Conservation (phyloP, 2,888 invertebrate species). For the Frankliniella fusca region DNA sequence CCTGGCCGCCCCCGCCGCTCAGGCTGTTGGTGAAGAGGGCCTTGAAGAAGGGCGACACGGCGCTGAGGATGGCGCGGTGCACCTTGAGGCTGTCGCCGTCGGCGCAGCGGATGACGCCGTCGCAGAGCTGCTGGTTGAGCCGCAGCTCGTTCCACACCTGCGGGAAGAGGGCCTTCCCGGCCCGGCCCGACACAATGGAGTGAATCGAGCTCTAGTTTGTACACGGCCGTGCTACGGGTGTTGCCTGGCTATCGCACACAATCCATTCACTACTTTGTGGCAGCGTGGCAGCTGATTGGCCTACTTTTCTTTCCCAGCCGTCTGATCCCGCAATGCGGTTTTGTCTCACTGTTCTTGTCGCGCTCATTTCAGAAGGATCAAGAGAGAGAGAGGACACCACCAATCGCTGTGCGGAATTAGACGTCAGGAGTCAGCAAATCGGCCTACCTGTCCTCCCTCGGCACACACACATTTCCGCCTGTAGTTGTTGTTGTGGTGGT, state of each 20-base stretch:
- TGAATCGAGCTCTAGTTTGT: too few species aligned
- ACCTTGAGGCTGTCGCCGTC: conserved; percentile 60
- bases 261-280: too few species aligned
- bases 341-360: neutral
- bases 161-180: neutral
- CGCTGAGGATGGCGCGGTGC: conserved; percentile 66
- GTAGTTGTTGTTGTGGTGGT: neutral
- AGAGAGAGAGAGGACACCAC: neutral
- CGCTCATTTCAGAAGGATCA: neutral
- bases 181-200: neutral
- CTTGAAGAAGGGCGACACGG: conserved; percentile 69
- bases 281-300: neutral
- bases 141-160: conserved; percentile 42
- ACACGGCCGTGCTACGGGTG: too few species aligned
- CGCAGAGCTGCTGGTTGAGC: conserved; percentile 63
- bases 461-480: neutral
- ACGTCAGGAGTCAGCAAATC: neutral
- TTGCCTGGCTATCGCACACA: too few species aligned
- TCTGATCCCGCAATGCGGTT: neutral
- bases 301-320: neutral
- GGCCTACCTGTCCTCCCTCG: neutral
- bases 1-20: conserved; percentile 57
- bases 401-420: neutral
- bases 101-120: conserved; percentile 62
- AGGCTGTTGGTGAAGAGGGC: conserved; percentile 66